Conservation (phyloP, 2,113 vertebrate genomes). For the Oryzias curvinotus region DNA sequence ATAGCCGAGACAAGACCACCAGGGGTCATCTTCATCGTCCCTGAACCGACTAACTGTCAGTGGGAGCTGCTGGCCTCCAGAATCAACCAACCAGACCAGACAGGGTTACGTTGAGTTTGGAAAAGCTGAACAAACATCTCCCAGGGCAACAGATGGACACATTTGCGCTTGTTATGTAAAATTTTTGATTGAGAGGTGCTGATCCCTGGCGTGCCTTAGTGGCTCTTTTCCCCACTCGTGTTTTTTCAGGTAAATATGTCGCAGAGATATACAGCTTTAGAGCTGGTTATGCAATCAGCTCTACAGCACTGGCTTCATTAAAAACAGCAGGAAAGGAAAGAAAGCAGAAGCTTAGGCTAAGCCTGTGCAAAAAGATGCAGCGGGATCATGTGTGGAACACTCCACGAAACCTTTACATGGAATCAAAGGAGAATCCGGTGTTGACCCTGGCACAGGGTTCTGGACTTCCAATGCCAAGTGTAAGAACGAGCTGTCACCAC, state of each 20-base stretch:
- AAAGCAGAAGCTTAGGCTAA: conserved; percentile 23
- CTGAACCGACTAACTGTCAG: conserved; percentile 42
- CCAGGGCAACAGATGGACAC: not conserved
- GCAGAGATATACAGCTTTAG: conserved; percentile 11
- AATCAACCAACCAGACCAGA: conserved; percentile 33
- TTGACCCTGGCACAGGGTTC: conserved; percentile 40
- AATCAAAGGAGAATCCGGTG: conserved; percentile 7
- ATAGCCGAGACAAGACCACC: conserved; percentile 5
- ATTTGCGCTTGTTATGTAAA: conserved; percentile 28
- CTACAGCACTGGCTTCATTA: conserved; percentile 15
- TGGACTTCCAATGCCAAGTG: conserved; percentile 24
- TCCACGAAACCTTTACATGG: too few species aligned
- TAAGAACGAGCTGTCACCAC: conserved; percentile 46
- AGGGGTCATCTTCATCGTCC: conserved; percentile 17
- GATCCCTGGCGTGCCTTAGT: not conserved
- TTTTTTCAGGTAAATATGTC: conserved; percentile 31
- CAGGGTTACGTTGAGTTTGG: conserved; percentile 1
- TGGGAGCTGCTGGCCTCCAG: conserved; percentile 25
- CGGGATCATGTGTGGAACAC: too few species aligned
- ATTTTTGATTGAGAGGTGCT: conserved; percentile 15
- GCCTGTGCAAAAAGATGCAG: conserved; percentile 9
- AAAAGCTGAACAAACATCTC: conserved; percentile 60
- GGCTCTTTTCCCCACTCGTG: conserved; percentile 5
- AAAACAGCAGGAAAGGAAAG: conserved; percentile 12
- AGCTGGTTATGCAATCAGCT: conserved; percentile 27